phyloP scores from a whole-genome alignment of 2,888 invertebrate genomes.

The Crepidodera aurea region DNA sequence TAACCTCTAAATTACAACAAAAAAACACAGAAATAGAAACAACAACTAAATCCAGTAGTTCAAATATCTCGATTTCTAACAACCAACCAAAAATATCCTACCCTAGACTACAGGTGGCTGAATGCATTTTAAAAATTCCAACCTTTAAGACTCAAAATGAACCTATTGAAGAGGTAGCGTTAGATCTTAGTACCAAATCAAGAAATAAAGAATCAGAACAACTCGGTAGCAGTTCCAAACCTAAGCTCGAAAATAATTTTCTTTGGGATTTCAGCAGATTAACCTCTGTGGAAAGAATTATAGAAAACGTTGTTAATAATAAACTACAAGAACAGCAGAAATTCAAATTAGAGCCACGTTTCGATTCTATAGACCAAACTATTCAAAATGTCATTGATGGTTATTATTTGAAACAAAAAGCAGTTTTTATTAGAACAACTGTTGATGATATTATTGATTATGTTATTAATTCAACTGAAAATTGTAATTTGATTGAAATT shows the following conservation, averaged over 20 bases:
- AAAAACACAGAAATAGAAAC: slow-evolving; percentile 52
- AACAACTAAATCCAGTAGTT: not conserved
- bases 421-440: slow-evolving; percentile 34
- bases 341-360: slow-evolving; percentile 22
- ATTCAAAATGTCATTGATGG: slow-evolving; percentile 43
- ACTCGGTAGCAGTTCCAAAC: not conserved
- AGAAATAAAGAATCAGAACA: slow-evolving; percentile 3
- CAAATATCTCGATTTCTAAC: slow-evolving; percentile 7
- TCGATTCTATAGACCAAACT: slow-evolving; percentile 45
- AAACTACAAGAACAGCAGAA: slow-evolving; percentile 29
- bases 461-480: slow-evolving; percentile 39
- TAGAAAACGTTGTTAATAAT: slow-evolving; percentile 41
- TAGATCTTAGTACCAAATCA: slow-evolving; percentile 49
- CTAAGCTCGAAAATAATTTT: not conserved
- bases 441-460: slow-evolving; percentile 49
- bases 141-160: slow-evolving; percentile 40
- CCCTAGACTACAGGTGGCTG: slow-evolving; percentile 36
- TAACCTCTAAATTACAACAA: slow-evolving; percentile 72
- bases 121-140: slow-evolving; percentile 48
- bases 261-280: slow-evolving; percentile 5
- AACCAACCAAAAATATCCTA: slow-evolving; percentile 22
- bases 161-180: slow-evolving; percentile 43
- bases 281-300: slow-evolving; percentile 39
- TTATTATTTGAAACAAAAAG: slow-evolving; percentile 5
- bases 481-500: not conserved